Evolutionary conservation across 2,888 invertebrate species (phyloP), one percentile per base, ranked within the genome.

Genomic region (Acrobasis repandana): DNA sequence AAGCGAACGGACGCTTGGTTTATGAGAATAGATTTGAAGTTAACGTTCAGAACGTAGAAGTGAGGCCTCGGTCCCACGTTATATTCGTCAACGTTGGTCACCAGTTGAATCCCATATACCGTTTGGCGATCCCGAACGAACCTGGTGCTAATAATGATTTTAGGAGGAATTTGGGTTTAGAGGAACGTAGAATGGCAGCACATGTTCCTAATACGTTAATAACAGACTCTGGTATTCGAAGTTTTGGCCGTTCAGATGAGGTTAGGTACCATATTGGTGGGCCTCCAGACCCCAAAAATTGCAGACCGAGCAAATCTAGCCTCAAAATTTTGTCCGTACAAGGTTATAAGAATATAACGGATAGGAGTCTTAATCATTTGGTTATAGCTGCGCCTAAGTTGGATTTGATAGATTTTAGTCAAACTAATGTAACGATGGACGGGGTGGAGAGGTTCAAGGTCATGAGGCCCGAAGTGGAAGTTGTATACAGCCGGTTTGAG

Each of bases 321-420:
- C 75, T 95, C 0, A 86, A 93, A 57, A 82, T 90, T 0, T 73
- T 95, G 0, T 89, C 91, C 3, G 85, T 93, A 6, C 93, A 94
- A 0, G 94, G 95, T 5, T 96, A 94, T 72, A 86, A 91, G 6
- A 86, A 88, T 61, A 93, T 96, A 0, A 95, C 95, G 0, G 93
- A 96, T 72, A 80, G 90, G 8, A 94, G 94, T 52, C 75, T 96
- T 16, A 78, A 83, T 14, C 95, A 95, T 76, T 78, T 95, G 57
- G 93, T 93, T 0, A 90, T 92, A 0, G 94, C 94, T 0, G 94
- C 95, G 0, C 94, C 94, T 0, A 79, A 90, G 61, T 77, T 96
- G 14, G 77, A 85, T 9, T 84, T 83, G 28, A 76, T 97, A 0
- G 96, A 97, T 79, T 93, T 97, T 0, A 94, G 94, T 0, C 93